Percentiles rank a stretch among this genome's conserved stretches.
These are phyloP conservation scores for Delia radicum DNA, from an alignment of 1,140 invertebrate genomes.

Conservation along the genomic window DNA sequence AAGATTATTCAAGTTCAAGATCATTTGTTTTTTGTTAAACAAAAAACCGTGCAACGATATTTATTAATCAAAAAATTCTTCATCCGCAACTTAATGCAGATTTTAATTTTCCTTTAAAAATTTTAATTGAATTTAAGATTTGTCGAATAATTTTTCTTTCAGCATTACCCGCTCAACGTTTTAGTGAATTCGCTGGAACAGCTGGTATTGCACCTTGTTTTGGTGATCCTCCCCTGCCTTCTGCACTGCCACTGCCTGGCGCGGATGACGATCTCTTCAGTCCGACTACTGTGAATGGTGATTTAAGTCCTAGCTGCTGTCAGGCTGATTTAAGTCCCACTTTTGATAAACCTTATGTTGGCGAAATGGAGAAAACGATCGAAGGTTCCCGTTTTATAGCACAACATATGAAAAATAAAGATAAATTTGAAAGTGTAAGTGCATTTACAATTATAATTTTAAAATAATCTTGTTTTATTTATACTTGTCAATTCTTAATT, in stretches of 20 bases:
- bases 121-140: background rate
- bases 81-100: no score
- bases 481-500: no score
- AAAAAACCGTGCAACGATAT: no score
- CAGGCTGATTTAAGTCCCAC: slow-evolving; percentile 71
- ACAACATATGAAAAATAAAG: slow-evolving; percentile 91
- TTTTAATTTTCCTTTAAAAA: no score
- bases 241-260: slow-evolving; percentile 66
- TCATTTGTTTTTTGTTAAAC: no score
- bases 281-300: slow-evolving; percentile 61
- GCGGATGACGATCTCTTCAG: slow-evolving; percentile 80
- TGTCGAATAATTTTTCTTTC: no score
- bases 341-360: slow-evolving; percentile 72
- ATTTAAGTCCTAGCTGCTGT: slow-evolving; percentile 59
- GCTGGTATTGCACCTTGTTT: slow-evolving; percentile 63
- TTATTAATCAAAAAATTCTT: no score
- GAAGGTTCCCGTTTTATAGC: slow-evolving; percentile 90
- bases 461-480: no score
- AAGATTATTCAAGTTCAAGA: no score
- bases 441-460: slow-evolving; percentile 3
- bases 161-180: slow-evolving; percentile 60
- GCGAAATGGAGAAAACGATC: slow-evolving; percentile 84
- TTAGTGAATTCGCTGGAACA: slow-evolving; percentile 58
- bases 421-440: slow-evolving; percentile 91
- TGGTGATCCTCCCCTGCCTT: slow-evolving; percentile 66